These are phyloP conservation scores for Bos indicus DNA, from an alignment of 2,113 vertebrate genomes.

Conservation along the genomic window DNA sequence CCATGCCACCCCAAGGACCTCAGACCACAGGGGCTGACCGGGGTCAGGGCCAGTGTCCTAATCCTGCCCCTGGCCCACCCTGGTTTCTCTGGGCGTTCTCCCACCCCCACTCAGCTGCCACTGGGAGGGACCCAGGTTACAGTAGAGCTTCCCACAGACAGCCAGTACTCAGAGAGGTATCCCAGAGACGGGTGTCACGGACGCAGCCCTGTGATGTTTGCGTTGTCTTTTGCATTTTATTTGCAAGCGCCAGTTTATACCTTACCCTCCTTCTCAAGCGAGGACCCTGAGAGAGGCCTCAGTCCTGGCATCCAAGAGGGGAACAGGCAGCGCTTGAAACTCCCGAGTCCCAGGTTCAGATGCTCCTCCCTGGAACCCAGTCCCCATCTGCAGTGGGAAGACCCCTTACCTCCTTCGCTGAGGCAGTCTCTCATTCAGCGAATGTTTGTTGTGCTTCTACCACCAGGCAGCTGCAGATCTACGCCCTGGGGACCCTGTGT, in stretches of 20 bases:
- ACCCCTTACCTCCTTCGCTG: fast-evolving
- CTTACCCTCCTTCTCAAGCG: background rate
- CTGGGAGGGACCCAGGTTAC: background rate
- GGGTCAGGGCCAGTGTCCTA: background rate
- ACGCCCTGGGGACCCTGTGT: too few relatives aligned
- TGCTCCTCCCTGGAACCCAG: background rate
- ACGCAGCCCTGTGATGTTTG: background rate
- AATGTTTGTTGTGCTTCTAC: background rate
- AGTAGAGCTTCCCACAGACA: background rate
- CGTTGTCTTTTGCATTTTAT: background rate
- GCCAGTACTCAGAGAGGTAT: background rate
- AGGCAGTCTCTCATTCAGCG: too few relatives aligned
- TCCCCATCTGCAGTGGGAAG: background rate
- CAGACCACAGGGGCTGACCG: fast-evolving
- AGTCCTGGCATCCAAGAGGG: background rate
- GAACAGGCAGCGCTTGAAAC: fast-evolving
- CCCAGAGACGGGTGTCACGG: background rate
- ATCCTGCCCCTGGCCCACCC: background rate
- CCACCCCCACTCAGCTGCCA: background rate
- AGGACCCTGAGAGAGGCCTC: background rate
- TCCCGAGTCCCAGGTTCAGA: background rate
- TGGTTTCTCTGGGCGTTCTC: too few relatives aligned
- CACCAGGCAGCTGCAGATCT: fast-evolving
- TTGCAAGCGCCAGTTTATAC: background rate
- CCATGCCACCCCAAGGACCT: fast-evolving